Evolutionary conservation across 2,888 invertebrate species (phyloP), one percentile per base, ranked within the genome.

Genomic region (Phytoseiulus persimilis): DNA sequence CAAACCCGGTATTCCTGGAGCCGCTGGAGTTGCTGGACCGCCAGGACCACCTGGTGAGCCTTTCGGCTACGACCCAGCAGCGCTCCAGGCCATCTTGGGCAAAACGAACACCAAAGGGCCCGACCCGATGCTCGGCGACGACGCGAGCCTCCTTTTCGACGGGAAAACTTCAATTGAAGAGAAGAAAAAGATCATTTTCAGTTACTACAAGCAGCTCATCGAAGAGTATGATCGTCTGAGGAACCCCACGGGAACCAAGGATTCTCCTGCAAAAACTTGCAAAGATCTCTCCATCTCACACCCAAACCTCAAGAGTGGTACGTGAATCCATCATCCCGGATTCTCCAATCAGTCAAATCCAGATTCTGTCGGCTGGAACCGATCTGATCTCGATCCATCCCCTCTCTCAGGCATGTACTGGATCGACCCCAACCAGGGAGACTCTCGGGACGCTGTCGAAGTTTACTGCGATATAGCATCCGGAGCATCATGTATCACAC

Each of bases 341-440:
- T n/a, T n/a, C n/a, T n/a, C n/a, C n/a, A n/a, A n/a, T n/a, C n/a
- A n/a, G n/a, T n/a, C n/a, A n/a, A n/a, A n/a, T n/a, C n/a, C n/a
- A n/a, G n/a, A n/a, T n/a, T n/a, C n/a, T n/a, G n/a, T n/a, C n/a
- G n/a, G n/a, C n/a, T n/a, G n/a, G n/a, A n/a, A n/a, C n/a, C n/a
- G n/a, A n/a, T n/a, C n/a, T n/a, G n/a, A n/a, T n/a, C n/a, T n/a
- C n/a, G n/a, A n/a, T n/a, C n/a, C n/a, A n/a, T n/a, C n/a, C n/a
- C n/a, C n/a, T n/a, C 39, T 89, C 90, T 14, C 91, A 96, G 97
- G 96, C 83, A 95, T 96, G 91, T 97, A 97, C 93, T 97, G 96
- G 96, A 95, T 97, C 90, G 97, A 97, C 93, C 97, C 97, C 0
- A 97, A 97, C 92, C 96, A 95, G 91, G 97, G 96, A 0, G 96